These are phyloP conservation scores for Garra rufa DNA, from an alignment of 2,113 vertebrate genomes.

Conservation along the genomic window DNA sequence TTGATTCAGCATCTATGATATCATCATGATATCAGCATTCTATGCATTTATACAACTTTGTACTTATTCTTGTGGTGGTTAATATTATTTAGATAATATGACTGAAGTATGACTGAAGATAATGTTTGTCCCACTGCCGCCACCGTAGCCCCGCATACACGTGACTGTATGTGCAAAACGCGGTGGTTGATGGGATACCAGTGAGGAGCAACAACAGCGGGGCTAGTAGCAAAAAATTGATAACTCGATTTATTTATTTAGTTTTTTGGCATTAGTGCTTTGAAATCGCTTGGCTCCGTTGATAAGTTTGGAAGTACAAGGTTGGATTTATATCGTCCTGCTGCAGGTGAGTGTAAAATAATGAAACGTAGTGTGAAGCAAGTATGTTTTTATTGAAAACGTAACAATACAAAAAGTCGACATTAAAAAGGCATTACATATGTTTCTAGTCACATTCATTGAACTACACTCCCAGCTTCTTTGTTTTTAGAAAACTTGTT, in stretches of 20 bases:
- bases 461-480: neutral
- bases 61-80: too few relatives aligned
- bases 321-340: neutral
- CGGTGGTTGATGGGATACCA: conserved; percentile 24
- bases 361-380: neutral
- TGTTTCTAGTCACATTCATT: neutral
- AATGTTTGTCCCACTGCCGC: neutral
- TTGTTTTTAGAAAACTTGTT: neutral
- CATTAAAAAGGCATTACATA: neutral
- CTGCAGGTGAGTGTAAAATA: conserved; percentile 11
- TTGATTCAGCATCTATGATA: too few relatives aligned
- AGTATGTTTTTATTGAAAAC: neutral
- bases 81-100: too few relatives aligned
- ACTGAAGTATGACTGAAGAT: too few relatives aligned
- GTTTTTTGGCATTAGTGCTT: neutral
- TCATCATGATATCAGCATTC: too few relatives aligned
- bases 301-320: neutral
- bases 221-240: neutral
- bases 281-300: neutral
- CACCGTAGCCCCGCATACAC: neutral
- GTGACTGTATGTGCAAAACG: neutral
- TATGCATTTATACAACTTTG: too few relatives aligned
- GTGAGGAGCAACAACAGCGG: neutral
- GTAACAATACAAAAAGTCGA: neutral
- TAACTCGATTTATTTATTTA: neutral